Conservation (phyloP, 1,140 invertebrate genomes). For the Euwallacea fornicatus region DNA sequence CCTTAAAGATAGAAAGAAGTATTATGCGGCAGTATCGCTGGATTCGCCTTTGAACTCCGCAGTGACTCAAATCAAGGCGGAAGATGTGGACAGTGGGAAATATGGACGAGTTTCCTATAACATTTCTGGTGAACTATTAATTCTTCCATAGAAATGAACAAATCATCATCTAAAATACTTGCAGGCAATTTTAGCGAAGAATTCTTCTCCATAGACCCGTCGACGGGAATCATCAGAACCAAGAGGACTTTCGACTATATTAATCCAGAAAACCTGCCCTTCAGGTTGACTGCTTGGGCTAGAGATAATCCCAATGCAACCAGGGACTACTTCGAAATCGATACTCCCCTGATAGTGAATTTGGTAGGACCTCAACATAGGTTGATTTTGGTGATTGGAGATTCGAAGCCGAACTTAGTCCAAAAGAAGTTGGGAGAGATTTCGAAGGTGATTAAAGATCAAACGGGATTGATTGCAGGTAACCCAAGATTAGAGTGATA, state of each 20-base stretch:
- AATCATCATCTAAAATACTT: background rate
- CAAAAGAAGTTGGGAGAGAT: constrained; percentile 67
- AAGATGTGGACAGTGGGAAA: constrained; percentile 79
- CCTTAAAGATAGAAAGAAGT: constrained; percentile 53
- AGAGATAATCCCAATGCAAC: constrained; percentile 71
- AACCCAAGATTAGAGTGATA: background rate
- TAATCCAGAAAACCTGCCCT: constrained; percentile 64
- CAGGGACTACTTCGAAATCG: constrained; percentile 62
- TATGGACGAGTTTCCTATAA: constrained; percentile 76
- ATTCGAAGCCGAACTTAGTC: constrained; percentile 71
- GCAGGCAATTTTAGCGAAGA: constrained; percentile 60
- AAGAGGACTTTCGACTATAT: constrained; percentile 70
- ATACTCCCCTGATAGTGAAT: constrained; percentile 61
- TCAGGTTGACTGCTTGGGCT: constrained; percentile 73
- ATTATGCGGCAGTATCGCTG: constrained; percentile 71
- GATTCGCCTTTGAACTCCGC: constrained; percentile 71
- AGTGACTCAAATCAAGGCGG: constrained; percentile 76
- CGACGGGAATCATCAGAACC: constrained; percentile 73
- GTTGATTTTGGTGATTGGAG: constrained; percentile 75
- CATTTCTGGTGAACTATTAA: constrained; percentile 55
- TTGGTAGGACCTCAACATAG: constrained; percentile 69
- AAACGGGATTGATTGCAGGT: constrained; percentile 65
- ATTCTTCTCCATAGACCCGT: constrained; percentile 73
- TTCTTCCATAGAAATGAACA: background rate
- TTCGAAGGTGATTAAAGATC: constrained; percentile 70